Evolutionary conservation across 2,888 invertebrate genomes (phyloP), one percentile per base, ranked within the genome.

Genomic region (Drosophila mimica): DNA sequence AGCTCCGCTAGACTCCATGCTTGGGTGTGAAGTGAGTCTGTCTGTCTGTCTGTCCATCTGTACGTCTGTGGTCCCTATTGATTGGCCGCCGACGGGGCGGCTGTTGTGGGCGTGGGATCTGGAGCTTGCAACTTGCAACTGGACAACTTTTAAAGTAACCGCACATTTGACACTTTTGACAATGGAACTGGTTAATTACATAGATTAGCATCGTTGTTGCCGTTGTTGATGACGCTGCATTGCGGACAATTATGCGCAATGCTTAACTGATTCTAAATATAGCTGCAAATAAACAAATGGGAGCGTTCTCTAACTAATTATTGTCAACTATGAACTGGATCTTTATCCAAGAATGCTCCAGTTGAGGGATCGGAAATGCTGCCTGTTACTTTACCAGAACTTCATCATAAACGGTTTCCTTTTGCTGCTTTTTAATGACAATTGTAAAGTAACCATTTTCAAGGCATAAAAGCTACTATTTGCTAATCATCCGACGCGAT

Each of bases 91-190:
- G 34, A 49, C 63, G 64, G 40, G 38, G 59, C 33, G 56, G 61
- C 52, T 43, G 53, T 33, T 70, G 66, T 81, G 64, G 79, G 82
- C 79, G 84, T 73, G 82, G 77, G 75, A 76, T 68, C 70, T 76
- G 51, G 68, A 74, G 74, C 79, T 71, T 34, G 28, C 51, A 30
- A 54, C 25, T 25, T 30, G 59, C 43, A 49, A 56, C 62, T 58
- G 31, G 75, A 25, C 67, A 63, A 64, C 91, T 81, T 89, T 90
- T 81, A 66, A 88, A 90, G 71, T 89, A 79, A 90, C 88, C 91
- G 90, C 87, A 46, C 62, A 57, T 57, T 31, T 83, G 89, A 89
- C 89, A 91, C 88, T 88, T 76, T 79, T 76, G 71, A 81, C 85
- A 85, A 83, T 79, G 81, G 60, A 74, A 78, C 70, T 82, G 73